phyloP scores from a whole-genome alignment of 2,888 invertebrate species.

The Pimpla rufipes region DNA sequence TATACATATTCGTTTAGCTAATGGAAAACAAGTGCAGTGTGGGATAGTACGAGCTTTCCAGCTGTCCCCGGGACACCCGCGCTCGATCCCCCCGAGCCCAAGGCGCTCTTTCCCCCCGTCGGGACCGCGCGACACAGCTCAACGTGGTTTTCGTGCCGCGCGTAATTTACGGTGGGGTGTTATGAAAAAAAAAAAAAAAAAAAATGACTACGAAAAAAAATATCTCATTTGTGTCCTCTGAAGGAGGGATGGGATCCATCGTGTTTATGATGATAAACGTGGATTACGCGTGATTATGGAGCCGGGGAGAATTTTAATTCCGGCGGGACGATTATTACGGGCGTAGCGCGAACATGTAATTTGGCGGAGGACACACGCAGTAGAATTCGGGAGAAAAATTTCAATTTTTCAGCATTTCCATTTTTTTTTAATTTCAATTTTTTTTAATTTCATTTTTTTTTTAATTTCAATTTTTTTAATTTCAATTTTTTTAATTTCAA shows the following conservation, averaged over 20 bases:
- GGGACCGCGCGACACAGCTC: neutral
- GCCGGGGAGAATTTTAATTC: no score
- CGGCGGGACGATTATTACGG: no score
- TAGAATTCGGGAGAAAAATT: neutral
- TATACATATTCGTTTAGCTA: slow-evolving; percentile 74
- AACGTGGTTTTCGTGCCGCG: slow-evolving; percentile 18
- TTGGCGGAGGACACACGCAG: no score
- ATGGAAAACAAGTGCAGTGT: slow-evolving; percentile 72
- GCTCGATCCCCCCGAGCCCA: neutral
- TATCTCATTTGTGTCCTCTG: neutral
- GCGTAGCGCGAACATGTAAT: no score
- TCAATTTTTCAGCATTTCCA: no score
- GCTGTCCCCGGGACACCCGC: slow-evolving; percentile 40
- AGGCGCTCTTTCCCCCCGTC: slow-evolving; percentile 8
- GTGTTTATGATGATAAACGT: neutral
- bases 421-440: no score
- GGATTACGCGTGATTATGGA: neutral
- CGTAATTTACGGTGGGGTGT: neutral
- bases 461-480: no score
- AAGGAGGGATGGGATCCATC: neutral
- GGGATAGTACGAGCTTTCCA: slow-evolving; percentile 53
- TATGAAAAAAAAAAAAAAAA: neutral
- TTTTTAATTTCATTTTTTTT: no score
- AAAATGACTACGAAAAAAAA: slow-evolving; percentile 15
- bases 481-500: no score